Percentiles rank a stretch among this genome's conserved stretches.
Conservation (phyloP, 2,113 vertebrate species). For the Nyctereutes procyonoides region DNA sequence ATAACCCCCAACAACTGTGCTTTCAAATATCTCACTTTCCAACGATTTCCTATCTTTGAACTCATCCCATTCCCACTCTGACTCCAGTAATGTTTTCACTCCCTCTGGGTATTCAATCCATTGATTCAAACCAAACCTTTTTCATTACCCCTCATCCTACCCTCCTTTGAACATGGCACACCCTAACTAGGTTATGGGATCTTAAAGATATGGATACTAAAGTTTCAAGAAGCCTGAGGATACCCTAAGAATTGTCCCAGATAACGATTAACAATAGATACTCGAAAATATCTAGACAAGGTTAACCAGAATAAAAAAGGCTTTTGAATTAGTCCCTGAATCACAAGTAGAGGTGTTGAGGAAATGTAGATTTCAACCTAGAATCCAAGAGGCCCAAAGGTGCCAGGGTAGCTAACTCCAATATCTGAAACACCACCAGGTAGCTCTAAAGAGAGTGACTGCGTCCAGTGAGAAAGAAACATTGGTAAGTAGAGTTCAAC, state of each 20-base stretch:
- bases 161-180: neutral
- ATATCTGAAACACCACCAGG: neutral
- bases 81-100: neutral
- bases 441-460: neutral
- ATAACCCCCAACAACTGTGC: neutral
- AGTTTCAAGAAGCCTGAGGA: neutral
- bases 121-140: neutral
- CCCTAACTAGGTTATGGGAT: neutral
- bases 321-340: neutral
- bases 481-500: neutral
- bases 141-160: neutral
- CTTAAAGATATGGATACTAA: neutral
- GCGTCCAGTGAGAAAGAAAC: neutral
- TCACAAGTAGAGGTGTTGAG: neutral
- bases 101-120: neutral
- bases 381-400: neutral
- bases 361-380: neutral
- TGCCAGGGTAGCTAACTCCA: neutral
- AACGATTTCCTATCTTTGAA: neutral
- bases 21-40: neutral
- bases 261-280: neutral
- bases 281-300: neutral
- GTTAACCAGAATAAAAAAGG: neutral
- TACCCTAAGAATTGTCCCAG: neutral
- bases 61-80: neutral